Evolutionary conservation across 1,140 invertebrate genomes (phyloP).

Genomic region (Drosophila bocqueti): DNA sequence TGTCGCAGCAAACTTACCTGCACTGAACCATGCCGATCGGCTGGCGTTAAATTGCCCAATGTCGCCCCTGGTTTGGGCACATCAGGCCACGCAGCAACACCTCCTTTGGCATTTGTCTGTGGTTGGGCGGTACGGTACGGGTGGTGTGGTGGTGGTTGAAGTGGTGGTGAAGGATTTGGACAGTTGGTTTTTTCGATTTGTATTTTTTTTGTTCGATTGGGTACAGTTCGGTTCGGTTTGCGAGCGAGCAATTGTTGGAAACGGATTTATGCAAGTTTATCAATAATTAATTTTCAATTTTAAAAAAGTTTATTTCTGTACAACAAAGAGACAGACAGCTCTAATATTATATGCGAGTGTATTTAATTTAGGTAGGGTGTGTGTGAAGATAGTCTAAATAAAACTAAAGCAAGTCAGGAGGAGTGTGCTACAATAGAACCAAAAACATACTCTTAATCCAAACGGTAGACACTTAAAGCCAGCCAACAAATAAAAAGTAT

Average conservation of each 20-base stretch:
- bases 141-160: slow-evolving; percentile 36
- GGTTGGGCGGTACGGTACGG: slow-evolving; percentile 34
- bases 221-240: slow-evolving; percentile 50
- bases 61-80: slow-evolving; percentile 86
- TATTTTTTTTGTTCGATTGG: slow-evolving; percentile 46
- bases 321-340: slow-evolving; percentile 58
- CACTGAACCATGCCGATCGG: slow-evolving; percentile 96
- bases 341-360: slow-evolving; percentile 40
- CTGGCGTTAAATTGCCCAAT: slow-evolving; percentile 93
- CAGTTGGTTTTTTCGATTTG: slow-evolving; percentile 42
- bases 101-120: slow-evolving; percentile 85
- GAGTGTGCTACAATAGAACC: slow-evolving; percentile 45
- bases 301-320: slow-evolving; percentile 37
- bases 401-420: slow-evolving; percentile 59
- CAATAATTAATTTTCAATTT: slow-evolving; percentile 73
- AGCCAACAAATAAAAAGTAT: slow-evolving; percentile 24
- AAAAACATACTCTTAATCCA: slow-evolving; percentile 40
- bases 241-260: slow-evolving; percentile 63
- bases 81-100: slow-evolving; percentile 86
- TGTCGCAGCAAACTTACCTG: slow-evolving; percentile 89
- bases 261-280: slow-evolving; percentile 69
- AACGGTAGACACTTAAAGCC: slow-evolving; percentile 46
- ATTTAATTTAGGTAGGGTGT: slow-evolving; percentile 42
- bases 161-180: slow-evolving; percentile 47
- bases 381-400: slow-evolving; percentile 43